Evolutionary conservation across 2,113 vertebrate species (phyloP).

Genomic region (Hypanus sabinus): DNA sequence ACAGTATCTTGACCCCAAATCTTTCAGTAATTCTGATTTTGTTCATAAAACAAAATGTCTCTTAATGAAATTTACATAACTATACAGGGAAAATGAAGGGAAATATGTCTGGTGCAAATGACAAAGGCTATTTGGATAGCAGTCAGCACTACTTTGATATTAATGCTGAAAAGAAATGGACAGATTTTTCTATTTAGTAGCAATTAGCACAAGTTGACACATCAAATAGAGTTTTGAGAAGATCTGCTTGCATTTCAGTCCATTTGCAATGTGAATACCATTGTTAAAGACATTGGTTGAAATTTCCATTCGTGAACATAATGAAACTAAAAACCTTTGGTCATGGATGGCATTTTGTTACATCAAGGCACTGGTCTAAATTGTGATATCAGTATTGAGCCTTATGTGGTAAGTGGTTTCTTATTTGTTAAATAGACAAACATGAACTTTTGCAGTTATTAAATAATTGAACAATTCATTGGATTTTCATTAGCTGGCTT

Average conservation of each 20-base stretch:
- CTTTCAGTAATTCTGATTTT: background rate
- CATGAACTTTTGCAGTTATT: background rate
- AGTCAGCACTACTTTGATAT: background rate
- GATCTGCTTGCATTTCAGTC: background rate
- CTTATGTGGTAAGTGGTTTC: background rate
- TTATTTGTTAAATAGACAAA: background rate
- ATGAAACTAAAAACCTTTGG: background rate
- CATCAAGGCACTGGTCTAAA: background rate
- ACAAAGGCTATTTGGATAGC: background rate
- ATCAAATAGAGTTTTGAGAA: background rate
- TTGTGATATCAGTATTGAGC: background rate
- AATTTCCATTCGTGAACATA: background rate
- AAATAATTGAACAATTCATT: conserved; percentile 6
- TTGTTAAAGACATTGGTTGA: background rate
- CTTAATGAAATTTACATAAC: background rate
- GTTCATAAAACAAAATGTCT: background rate
- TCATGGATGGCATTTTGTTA: background rate
- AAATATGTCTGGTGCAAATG: background rate
- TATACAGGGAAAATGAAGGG: background rate
- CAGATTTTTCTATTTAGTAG: background rate
- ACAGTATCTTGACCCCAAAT: background rate
- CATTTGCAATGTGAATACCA: background rate
- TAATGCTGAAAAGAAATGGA: background rate
- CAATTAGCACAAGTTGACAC: background rate
- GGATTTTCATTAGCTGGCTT: background rate